phyloP scores from a whole-genome alignment of 1,140 invertebrate species.

The Caenorhabditis inopinata region DNA sequence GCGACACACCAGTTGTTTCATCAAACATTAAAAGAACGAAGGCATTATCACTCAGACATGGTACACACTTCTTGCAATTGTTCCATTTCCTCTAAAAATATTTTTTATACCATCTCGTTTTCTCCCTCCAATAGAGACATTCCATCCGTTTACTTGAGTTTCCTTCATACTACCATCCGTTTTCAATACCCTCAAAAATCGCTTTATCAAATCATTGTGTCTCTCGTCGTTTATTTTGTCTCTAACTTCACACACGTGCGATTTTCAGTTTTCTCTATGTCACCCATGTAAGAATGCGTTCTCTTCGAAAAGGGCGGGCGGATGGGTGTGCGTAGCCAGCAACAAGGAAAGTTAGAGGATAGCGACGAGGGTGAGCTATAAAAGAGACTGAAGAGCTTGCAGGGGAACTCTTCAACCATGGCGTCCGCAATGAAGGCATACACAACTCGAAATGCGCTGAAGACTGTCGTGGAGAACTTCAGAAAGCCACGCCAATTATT shows the following conservation, averaged over 20 bases:
- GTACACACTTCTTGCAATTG: too few species aligned
- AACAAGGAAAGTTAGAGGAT: background rate
- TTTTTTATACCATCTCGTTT: too few species aligned
- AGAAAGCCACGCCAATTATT: background rate
- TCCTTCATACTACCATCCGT: background rate
- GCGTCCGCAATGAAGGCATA: background rate
- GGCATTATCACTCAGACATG: too few species aligned
- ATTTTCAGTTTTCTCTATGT: conserved; percentile 3
- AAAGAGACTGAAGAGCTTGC: background rate
- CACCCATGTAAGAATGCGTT: conserved; percentile 10
- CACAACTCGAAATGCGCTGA: background rate
- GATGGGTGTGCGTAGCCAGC: background rate
- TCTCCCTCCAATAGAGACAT: too few species aligned
- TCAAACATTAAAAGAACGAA: too few species aligned
- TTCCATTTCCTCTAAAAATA: too few species aligned
- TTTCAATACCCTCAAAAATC: background rate
- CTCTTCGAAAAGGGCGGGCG: conserved; percentile 20
- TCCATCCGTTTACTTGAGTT: too few species aligned
- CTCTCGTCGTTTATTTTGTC: background rate
- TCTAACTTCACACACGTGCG: background rate
- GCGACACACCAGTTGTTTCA: too few species aligned
- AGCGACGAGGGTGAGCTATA: background rate
- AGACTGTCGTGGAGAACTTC: conserved; percentile 29
- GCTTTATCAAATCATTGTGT: background rate
- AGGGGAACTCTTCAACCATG: background rate